Conservation (phyloP, 2,888 invertebrate genomes). For the Synergus laeviventris region DNA sequence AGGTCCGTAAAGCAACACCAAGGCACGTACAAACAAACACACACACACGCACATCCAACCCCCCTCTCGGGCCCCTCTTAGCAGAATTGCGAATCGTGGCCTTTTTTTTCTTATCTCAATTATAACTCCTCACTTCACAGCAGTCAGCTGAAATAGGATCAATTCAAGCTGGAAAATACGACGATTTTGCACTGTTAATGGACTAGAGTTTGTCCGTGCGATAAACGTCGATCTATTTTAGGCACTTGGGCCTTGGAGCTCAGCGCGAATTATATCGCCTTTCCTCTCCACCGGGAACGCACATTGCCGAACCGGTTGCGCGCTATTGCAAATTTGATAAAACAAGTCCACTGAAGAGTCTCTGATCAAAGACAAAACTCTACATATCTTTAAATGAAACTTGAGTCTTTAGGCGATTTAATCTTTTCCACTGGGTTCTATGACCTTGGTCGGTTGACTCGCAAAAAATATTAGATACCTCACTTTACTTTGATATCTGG, state of each 20-base stretch:
- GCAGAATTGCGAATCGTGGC: background rate
- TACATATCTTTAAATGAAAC: background rate
- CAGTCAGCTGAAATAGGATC: slow-evolving; percentile 17
- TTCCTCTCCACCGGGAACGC: slow-evolving; percentile 2
- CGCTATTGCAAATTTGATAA: background rate
- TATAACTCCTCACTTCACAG: slow-evolving; percentile 5
- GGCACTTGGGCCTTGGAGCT: slow-evolving; percentile 31
- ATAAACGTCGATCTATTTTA: slow-evolving; percentile 32
- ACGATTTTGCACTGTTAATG: slow-evolving; percentile 2
- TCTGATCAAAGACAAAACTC: background rate
- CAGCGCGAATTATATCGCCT: slow-evolving; percentile 23
- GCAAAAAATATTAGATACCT: slow-evolving; percentile 13
- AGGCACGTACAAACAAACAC: slow-evolving; percentile 11
- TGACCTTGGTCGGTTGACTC: slow-evolving; percentile 15
- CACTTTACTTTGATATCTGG: slow-evolving; percentile 32
- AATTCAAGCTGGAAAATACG: background rate
- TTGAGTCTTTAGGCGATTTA: background rate
- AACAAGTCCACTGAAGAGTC: background rate
- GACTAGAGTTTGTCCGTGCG: background rate
- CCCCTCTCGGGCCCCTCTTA: background rate
- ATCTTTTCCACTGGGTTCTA: slow-evolving; percentile 5
- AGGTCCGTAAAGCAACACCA: slow-evolving; percentile 37
- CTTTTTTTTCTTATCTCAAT: slow-evolving; percentile 13
- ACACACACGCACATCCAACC: slow-evolving; percentile 6
- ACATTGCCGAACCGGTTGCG: slow-evolving; percentile 20